Base-by-base conservation (phyloP, 2,888 invertebrate species). In the Orthonychiurus folsomi region DNA sequence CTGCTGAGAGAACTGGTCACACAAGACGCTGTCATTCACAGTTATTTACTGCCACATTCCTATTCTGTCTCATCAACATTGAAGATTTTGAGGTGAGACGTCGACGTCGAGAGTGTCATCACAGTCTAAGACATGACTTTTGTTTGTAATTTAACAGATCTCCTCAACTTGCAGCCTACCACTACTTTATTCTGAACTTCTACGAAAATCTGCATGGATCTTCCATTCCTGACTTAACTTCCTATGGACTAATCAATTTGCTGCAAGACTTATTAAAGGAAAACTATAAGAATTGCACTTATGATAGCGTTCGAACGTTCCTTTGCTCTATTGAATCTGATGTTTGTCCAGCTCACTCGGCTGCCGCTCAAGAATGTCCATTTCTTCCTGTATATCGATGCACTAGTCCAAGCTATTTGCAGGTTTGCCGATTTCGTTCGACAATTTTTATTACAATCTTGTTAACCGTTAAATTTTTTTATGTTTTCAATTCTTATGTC, bases 21-120 rank as follows among this genome's bases (percentile, higher is more conserved):
- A 5, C 21, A 52, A 21, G 52, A 52, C n/a, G 5, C 52, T 9
- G 52, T 52, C 5, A 23, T 52, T 5, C 24, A 23, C 5, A 52
- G 20, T 9, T 52, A 52, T 52, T 52, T 52, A 20, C 52, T 52
- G 3, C 52, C 52, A 20, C 24, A 52, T 23, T 52, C 52, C 9
- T 3, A 9, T 12, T 3, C 3, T 9, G 24, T 52, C 9, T 12
- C 5, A 12, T 20, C 52, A 21, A 21, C 52, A 9, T 9, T 52
- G 3, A 52, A 52, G 20, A 23, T 52, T 52, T 20, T 52, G 5
- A 37, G 15, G 37, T 37, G 15, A 37, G 37, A 9, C n/a, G 5
- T 37, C 37, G 5, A 5, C 37, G 5, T 15, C 5, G 15, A 37
- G 37, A 37, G 5, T 37, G 5, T 37, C 15, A 5, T 9, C 37